Evolutionary conservation across 2,113 vertebrate genomes (phyloP).

Genomic region (Heloderma charlesbogerti): DNA sequence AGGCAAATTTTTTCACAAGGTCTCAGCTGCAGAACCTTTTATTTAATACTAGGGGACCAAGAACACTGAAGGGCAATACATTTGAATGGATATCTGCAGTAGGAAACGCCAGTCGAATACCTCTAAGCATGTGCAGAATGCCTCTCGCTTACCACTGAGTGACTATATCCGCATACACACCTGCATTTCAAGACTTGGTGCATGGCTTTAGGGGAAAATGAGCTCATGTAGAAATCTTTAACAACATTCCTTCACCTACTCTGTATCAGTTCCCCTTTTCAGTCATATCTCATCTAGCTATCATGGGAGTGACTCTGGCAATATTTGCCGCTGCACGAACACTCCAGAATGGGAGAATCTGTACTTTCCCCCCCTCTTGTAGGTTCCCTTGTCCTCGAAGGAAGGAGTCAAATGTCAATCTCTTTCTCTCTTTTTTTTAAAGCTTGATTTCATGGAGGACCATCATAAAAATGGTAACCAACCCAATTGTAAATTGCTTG

Average conservation of each 20-base stretch:
- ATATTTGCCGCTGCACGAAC: slow-evolving; percentile 33
- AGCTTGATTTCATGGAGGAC: slow-evolving; percentile 80
- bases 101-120: background rate
- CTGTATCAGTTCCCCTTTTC: slow-evolving; percentile 33
- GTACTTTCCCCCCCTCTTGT: slow-evolving; percentile 44
- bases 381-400: slow-evolving; percentile 71
- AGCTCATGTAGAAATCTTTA: background rate
- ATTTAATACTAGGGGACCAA: background rate
- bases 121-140: background rate
- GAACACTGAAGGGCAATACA: background rate
- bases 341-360: slow-evolving; percentile 54
- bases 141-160: background rate
- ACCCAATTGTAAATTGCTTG: slow-evolving; percentile 87
- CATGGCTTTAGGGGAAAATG: background rate
- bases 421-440: background rate
- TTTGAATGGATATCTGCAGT: background rate
- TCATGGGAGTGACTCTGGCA: slow-evolving; percentile 57
- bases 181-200: background rate
- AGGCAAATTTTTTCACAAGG: background rate
- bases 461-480: slow-evolving; percentile 85
- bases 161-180: background rate
- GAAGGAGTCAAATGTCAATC: slow-evolving; percentile 82
- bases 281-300: slow-evolving; percentile 37
- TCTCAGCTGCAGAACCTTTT: background rate
- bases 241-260: background rate